These are phyloP conservation scores for Scaptomyza cyrtandrae DNA, from an alignment of 2,888 invertebrate genomes.

Conservation along the genomic window DNA sequence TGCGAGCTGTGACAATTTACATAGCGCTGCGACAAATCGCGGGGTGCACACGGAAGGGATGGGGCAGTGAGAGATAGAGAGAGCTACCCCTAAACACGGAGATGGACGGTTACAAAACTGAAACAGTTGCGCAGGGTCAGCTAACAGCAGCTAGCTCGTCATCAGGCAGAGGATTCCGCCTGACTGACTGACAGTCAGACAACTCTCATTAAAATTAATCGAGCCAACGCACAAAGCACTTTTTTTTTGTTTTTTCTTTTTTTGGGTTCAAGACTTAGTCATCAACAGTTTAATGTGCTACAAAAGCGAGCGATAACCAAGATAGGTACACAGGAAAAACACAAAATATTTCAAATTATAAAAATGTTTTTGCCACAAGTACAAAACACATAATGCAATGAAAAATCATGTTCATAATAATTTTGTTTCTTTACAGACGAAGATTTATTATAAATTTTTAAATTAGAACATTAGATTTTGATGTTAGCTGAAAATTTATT, in stretches of 20 bases:
- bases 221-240: slow-evolving; percentile 68
- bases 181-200: slow-evolving; percentile 25
- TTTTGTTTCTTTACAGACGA: too few species aligned
- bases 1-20: slow-evolving; percentile 68
- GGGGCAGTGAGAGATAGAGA: not conserved
- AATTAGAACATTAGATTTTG: too few species aligned
- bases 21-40: slow-evolving; percentile 58
- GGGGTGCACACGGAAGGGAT: slow-evolving; percentile 37
- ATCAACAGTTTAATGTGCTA: slow-evolving; percentile 21
- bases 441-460: too few species aligned
- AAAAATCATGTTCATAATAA: too few species aligned
- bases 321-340: not conserved
- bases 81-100: slow-evolving; percentile 52
- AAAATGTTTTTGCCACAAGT: too few species aligned
- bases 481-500: not conserved
- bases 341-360: too few species aligned
- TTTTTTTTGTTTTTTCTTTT: not conserved
- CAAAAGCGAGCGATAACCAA: not conserved
- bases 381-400: too few species aligned
- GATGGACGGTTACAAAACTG: slow-evolving; percentile 43
- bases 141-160: slow-evolving; percentile 12
- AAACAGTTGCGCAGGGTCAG: slow-evolving; percentile 71
- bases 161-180: slow-evolving; percentile 18
- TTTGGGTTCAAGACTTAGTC: not conserved
- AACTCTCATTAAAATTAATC: slow-evolving; percentile 81